Conservation (phyloP, 1,140 invertebrate genomes). For the Spodoptera litura region DNA sequence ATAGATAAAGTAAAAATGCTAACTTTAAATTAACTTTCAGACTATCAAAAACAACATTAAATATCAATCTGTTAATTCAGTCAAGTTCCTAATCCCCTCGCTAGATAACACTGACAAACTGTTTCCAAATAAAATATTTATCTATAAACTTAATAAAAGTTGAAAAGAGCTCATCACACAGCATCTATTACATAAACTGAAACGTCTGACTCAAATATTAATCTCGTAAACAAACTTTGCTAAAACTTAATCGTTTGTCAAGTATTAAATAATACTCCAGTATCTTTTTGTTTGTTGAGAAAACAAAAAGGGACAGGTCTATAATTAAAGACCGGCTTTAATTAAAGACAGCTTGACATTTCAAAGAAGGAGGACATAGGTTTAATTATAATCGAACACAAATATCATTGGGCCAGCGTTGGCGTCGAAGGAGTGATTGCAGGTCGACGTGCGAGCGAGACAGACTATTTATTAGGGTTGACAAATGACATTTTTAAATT, state of each 20-base stretch:
- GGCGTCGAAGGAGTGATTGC: constrained; percentile 70
- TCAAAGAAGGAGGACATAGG: constrained; percentile 82
- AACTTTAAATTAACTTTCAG: no score
- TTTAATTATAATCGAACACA: constrained; percentile 85
- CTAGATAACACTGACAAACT: neutral
- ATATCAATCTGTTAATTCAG: no score
- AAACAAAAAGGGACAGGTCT: constrained; percentile 71
- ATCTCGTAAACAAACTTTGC: constrained; percentile 38
- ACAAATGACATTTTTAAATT: constrained; percentile 11
- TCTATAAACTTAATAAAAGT: constrained; percentile 17
- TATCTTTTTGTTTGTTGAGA: constrained; percentile 52
- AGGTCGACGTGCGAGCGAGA: constrained; percentile 69
- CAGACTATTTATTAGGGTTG: constrained; percentile 48
- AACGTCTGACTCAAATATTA: constrained; percentile 36
- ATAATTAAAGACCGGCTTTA: constrained; percentile 80
- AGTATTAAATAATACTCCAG: constrained; percentile 39
- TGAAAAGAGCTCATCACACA: constrained; percentile 7
- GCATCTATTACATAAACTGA: constrained; percentile 25
- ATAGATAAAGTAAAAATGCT: no score
- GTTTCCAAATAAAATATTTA: constrained; percentile 9
- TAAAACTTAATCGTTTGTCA: constrained; percentile 34
- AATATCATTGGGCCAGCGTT: constrained; percentile 83
- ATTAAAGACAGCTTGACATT: constrained; percentile 85
- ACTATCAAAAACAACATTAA: no score
- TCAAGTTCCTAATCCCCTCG: no score